Evolutionary conservation across 2,113 vertebrate species (phyloP), one percentile per base, ranked within the genome.

Genomic region (Marmota flaviventris): DNA sequence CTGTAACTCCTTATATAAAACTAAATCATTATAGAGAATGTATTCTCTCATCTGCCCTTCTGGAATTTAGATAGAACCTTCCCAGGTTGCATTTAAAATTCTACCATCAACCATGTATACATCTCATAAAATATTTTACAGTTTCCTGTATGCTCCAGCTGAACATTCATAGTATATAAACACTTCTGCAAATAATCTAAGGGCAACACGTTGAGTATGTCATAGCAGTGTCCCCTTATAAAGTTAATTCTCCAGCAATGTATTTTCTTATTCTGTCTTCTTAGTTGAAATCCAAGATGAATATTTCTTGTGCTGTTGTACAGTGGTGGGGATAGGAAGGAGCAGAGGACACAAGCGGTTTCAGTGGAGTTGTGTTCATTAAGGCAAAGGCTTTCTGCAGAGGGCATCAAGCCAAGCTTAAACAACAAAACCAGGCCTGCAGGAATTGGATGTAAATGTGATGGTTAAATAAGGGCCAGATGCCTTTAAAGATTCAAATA

Each of bases 381-480:
- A 98, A 98, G 98, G 98, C 95, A 93, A 79, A 94, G 96, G 58
- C 96, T 98, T 98, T 98, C 94, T 97, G 91, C 83, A 4, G 83
- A 97, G 95, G 98, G 98, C 97, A 96, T 4, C 0, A 89, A 98
- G 98, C 98, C 98, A 98, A 98, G 58, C 5, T 94, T 92, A 83
- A 96, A 96, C 97, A 98, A 94, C 13, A 5, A 97, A 98, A 97
- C 96, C 93, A 93, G 98, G 98, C 98, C 98, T 98, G 94, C 95
- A 98, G 98, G 97, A 98, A 97, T 8, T 97, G 84, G 98, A 98
- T 98, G 94, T 98, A 98, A 98, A 98, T 98, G 93, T 97, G 98
- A 98, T 97, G 96, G 96, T 96, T 99, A 98, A 99, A 98, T 98
- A 98, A 98, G 98, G 98, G 98, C 98, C 98, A 99, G 98, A 98